Evolutionary conservation across 2,797 vertebrate species (phyloP), one percentile per base, ranked within the genome.

Genomic region (Tolypeutes matacus): DNA sequence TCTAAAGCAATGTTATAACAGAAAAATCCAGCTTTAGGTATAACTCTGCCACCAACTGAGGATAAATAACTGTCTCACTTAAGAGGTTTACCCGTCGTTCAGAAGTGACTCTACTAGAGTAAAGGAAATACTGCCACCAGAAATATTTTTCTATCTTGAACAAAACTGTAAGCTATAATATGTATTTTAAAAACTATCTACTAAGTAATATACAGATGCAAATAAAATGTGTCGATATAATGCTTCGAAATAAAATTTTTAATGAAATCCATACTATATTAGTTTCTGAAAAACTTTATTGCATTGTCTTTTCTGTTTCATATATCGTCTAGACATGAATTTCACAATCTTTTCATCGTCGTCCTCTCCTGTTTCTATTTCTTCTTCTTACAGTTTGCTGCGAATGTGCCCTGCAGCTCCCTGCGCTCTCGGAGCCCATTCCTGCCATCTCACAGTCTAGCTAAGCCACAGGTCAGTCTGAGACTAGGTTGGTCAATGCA

Each of bases 131-230:
- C 42, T 86, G 73, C 82, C 93, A 72, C 93, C 96, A 93, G 91
- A 97, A 92, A 27, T 94, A 95, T 96, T 96, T 98, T 96, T 97
- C 70, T 88, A 93, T 96, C 98, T 97, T 96, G 94, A 98, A 97
- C 87, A 96, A 95, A 97, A 92, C 96, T 98, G 93, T 96, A 96
- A 96, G 94, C 67, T 93, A 67, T 82, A 97, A 62, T 95, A 80
- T 39, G 39, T 97, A 97, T 96, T 95, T 91, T 96, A 83, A 18
- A 82, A 96, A 95, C 96, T 81, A 93, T 23, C 56, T 20, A 56
- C 17, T 56, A 21, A 56, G 85, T 96, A 95, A 95, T 92, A 95
- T 95, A 92, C 75, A 94, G 53, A 91, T 95, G 87, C 36, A 95
- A 97, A 87, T 95, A 96, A 96, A 94, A 96, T 70, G 72, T 95